These are phyloP conservation scores for Crossocerus cetratus DNA, from an alignment of 2,888 invertebrate species.

Conservation along the genomic window DNA sequence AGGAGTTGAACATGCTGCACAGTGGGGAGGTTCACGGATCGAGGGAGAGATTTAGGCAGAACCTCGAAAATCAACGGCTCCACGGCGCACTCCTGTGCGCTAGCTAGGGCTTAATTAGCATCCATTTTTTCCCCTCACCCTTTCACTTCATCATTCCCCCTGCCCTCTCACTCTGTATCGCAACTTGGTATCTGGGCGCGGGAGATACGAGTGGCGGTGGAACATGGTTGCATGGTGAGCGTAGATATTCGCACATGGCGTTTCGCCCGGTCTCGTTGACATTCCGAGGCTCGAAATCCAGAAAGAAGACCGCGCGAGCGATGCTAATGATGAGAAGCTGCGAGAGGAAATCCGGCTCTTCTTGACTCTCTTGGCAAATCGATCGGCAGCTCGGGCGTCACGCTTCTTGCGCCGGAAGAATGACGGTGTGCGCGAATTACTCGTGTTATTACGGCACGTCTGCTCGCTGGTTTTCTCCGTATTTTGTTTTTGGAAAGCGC, in stretches of 20 bases:
- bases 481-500: no score
- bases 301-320: constrained; percentile 3
- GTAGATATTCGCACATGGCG: no score
- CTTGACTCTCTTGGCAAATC: constrained; percentile 1
- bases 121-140: constrained; percentile 21
- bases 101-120: constrained; percentile 28
- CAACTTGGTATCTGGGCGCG: constrained; percentile 21
- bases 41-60: constrained; percentile 12
- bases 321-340: background rate
- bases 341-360: background rate
- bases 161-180: background rate
- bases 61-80: constrained; percentile 27
- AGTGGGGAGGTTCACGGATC: constrained; percentile 7
- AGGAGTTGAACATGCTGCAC: background rate
- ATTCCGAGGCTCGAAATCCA: background rate
- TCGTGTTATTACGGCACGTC: constrained; percentile 1
- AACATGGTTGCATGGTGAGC: background rate
- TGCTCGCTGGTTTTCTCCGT: background rate
- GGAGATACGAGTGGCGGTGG: constrained; percentile 27
- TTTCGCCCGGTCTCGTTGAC: constrained; percentile 2
- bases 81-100: background rate
- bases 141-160: no score
- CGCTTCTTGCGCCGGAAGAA: constrained; percentile 20
- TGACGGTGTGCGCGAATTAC: constrained; percentile 11
- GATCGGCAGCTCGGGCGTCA: constrained; percentile 9